Conservation (phyloP, 37 sponge, comb jelly and placozoan genomes). For the Ephydatia muelleri region DNA sequence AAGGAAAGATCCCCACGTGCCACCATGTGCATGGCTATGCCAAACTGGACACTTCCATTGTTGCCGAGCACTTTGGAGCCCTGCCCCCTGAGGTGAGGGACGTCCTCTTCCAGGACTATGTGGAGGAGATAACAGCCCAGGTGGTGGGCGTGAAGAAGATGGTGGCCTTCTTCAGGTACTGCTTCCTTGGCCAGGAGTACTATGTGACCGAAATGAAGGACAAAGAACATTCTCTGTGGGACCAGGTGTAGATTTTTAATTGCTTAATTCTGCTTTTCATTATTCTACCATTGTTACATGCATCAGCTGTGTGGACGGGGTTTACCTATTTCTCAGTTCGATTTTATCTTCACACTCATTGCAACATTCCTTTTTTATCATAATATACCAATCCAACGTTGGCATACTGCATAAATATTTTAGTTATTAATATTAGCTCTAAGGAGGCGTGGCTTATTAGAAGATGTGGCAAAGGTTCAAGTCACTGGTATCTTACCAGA, state of each 20-base stretch:
- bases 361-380: background rate
- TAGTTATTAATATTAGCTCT: no score
- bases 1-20: constrained; percentile 79
- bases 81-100: constrained; percentile 73
- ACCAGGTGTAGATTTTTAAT: constrained; percentile 24
- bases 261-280: no score
- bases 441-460: no score
- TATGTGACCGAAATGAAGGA: constrained; percentile 67
- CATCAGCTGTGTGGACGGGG: no score
- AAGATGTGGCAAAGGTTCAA: no score
- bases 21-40: constrained; percentile 82
- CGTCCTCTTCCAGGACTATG: constrained; percentile 84
- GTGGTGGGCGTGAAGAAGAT: constrained; percentile 80
- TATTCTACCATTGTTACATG: no score
- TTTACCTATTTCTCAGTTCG: background rate
- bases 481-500: no score
- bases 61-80: constrained; percentile 68
- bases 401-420: no score
- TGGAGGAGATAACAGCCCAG: constrained; percentile 90
- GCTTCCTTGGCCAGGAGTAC: constrained; percentile 79
- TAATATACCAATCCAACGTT: background rate
- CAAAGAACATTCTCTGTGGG: constrained; percentile 72
- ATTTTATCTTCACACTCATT: background rate
- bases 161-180: constrained; percentile 87
- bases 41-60: constrained; percentile 73